A percentile compares a stretch with the other conserved stretches of the same genome.
Evolutionary conservation across 2,113 vertebrate species (phyloP).

Genomic region (Pantherophis guttatus): DNA sequence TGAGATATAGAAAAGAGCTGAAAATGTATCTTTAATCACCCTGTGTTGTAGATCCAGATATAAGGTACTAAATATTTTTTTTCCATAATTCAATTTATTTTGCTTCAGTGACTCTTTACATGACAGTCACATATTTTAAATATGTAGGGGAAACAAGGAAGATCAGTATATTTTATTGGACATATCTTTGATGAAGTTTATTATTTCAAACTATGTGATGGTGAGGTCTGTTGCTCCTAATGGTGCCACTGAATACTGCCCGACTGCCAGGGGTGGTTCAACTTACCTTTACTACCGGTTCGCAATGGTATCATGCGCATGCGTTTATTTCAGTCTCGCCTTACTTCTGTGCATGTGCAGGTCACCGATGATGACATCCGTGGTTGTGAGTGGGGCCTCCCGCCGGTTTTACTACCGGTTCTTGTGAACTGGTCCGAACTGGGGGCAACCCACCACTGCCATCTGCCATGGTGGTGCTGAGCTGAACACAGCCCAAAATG

Average conservation of each 20-base stretch:
- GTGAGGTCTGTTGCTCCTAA: not conserved
- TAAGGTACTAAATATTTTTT: not conserved
- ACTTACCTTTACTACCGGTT: too few relatives aligned
- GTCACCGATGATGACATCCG: too few relatives aligned
- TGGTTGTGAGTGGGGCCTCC: too few relatives aligned
- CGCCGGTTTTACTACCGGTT: too few relatives aligned
- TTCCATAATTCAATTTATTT: not conserved
- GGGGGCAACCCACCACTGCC: too few relatives aligned
- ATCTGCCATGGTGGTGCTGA: not conserved
- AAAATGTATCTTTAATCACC: not conserved
- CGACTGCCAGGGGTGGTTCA: not conserved
- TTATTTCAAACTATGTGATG: not conserved
- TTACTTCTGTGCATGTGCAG: too few relatives aligned
- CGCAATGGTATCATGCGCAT: too few relatives aligned
- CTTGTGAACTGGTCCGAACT: too few relatives aligned
- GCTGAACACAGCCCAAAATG: not conserved
- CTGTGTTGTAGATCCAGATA: not conserved
- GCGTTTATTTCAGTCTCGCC: too few relatives aligned
- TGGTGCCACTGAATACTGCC: not conserved
- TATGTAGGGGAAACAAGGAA: not conserved
- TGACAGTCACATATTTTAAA: not conserved
- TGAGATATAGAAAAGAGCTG: not conserved
- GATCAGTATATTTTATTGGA: not conserved
- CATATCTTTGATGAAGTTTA: not conserved
- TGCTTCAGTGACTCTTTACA: not conserved